phyloP scores from a whole-genome alignment of 2,888 invertebrate genomes.

The Ennomos quercinarius region DNA sequence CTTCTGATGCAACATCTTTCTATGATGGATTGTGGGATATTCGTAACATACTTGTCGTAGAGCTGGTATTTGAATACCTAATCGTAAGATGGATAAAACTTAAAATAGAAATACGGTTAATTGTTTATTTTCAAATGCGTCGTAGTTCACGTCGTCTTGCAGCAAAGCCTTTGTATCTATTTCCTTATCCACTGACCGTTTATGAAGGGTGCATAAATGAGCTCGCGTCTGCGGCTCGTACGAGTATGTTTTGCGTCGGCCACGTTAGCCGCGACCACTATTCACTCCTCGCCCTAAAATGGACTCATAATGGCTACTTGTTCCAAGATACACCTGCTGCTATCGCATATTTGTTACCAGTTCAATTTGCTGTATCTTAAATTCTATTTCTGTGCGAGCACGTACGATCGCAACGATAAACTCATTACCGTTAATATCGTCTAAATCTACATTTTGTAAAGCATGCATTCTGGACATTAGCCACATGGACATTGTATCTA shows the following conservation, averaged over 20 bases:
- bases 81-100: no score
- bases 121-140: conserved; percentile 12
- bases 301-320: conserved; percentile 82
- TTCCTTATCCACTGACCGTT: conserved; percentile 73
- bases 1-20: background rate
- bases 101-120: no score
- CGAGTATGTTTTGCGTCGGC: conserved; percentile 69
- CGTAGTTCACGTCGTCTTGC: conserved; percentile 28
- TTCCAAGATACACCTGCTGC: conserved; percentile 81
- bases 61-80: no score
- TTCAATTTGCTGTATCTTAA: conserved; percentile 67
- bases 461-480: conserved; percentile 27
- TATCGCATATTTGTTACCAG: conserved; percentile 70
- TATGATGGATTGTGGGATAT: no score
- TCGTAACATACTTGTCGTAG: no score
- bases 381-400: conserved; percentile 52
- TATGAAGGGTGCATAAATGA: conserved; percentile 83
- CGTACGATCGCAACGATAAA: conserved; percentile 39
- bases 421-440: conserved; percentile 36
- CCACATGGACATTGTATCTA: conserved; percentile 53
- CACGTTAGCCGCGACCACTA: conserved; percentile 66
- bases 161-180: conserved; percentile 56
- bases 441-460: conserved; percentile 25
- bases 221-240: conserved; percentile 52
- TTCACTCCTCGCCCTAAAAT: conserved; percentile 80